A percentile compares a stretch with the other conserved stretches of the same genome.
Conservation (phyloP, 2,113 vertebrate species). For the Trinectes maculatus region DNA sequence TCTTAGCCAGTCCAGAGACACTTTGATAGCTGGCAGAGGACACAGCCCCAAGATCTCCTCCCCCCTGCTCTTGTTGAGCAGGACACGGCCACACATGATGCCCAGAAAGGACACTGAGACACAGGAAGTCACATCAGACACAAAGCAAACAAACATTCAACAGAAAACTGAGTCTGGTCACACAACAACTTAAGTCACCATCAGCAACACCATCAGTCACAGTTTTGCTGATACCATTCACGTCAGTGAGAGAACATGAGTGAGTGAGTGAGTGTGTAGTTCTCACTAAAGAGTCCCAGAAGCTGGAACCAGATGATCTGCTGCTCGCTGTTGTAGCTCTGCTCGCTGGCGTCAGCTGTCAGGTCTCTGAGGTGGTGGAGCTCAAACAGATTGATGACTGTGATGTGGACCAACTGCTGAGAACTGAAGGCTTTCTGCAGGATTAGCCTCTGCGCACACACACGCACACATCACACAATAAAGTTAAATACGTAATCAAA, state of each 20-base stretch:
- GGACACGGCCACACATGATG: constrained; percentile 91
- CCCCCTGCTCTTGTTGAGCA: constrained; percentile 88
- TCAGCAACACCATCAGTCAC: too few relatives aligned
- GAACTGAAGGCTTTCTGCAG: constrained; percentile 97
- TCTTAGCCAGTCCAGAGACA: constrained; percentile 96
- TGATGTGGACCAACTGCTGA: constrained; percentile 98
- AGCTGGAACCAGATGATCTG: constrained; percentile 95
- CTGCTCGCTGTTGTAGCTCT: constrained; percentile 83
- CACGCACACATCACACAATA: not conserved
- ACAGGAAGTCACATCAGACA: constrained; percentile 19
- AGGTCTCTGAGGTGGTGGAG: constrained; percentile 96
- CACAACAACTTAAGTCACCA: too few relatives aligned
- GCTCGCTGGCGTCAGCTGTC: constrained; percentile 87
- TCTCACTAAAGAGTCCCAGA: constrained; percentile 95
- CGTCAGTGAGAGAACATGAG: too few relatives aligned
- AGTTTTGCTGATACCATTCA: too few relatives aligned
- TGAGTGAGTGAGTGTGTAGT: not conserved
- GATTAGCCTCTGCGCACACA: constrained; percentile 86
- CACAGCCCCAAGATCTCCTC: constrained; percentile 90
- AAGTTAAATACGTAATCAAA: too few relatives aligned
- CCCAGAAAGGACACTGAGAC: constrained; percentile 94
- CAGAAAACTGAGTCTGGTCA: too few relatives aligned
- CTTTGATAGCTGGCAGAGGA: constrained; percentile 96
- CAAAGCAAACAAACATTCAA: too few relatives aligned
- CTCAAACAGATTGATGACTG: constrained; percentile 97